Base-by-base conservation (phyloP, 1,140 invertebrate species). In the Galendromus occidentalis region DNA sequence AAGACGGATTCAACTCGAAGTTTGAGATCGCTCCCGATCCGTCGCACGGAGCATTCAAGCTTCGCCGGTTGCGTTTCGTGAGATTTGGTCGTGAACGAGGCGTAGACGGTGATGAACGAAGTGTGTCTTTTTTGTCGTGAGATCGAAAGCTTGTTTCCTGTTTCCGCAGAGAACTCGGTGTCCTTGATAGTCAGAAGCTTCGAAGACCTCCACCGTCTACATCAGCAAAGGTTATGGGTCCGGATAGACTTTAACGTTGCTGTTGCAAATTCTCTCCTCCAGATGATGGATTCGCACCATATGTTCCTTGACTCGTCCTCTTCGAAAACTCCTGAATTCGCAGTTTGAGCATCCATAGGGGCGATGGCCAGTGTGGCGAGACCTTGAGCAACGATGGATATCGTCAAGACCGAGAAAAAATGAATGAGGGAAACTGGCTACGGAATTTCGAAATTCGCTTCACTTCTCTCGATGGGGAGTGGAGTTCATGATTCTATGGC, bases 201-300 rank as follows among this genome's bases (percentile, higher is more conserved):
- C 33, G 33, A 4, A 6, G 33, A 39, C 33, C 33, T 39, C 9
- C 33, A 39, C 33, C 33, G 33, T 39, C 33, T 39, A 39, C 33
- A 39, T 4, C 33, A 39, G 33, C 9, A 39, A 17, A 14, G 51
- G 51, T 33, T 59, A 59, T 25, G 51, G 51, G 25, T 59, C 51
- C 25, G 51, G 51, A 33, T 59, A 59, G 9, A 59, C 51, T 25
- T 33, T 25, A 22, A 59, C 51, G 51, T 33, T 59, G 9, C 51
- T 59, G 51, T 59, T 59, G 22, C 51, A 59, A 22, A 59, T 17
- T 14, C 51, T 59, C 22, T 59, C 51, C 33, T 59, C 51, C 33
- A 59, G 51, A 17, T 33, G 25, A 25, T 59, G 51, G 12, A 59
- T 29, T 14, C 51, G 51, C 14, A 59, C 51, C 51, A 59, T 59